phyloP scores from a whole-genome alignment of 2,888 invertebrate genomes.

The Amiota mariae region DNA sequence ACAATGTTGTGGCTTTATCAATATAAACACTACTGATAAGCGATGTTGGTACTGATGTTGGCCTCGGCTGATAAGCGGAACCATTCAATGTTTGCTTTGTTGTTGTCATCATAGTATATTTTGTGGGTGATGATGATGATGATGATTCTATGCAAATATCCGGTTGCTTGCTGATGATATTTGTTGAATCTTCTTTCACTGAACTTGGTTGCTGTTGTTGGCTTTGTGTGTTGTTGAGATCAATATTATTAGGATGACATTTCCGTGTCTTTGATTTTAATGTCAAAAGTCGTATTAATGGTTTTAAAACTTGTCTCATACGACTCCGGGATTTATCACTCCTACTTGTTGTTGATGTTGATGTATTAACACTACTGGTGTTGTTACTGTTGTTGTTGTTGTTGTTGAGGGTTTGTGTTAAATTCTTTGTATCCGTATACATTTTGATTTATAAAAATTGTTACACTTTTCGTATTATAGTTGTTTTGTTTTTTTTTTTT shows the following conservation, averaged over 20 bases:
- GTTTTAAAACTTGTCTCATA: conserved; percentile 68
- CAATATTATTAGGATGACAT: conserved; percentile 59
- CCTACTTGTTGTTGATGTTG: conserved; percentile 32
- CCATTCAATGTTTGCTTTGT: background rate
- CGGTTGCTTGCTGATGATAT: conserved; percentile 18
- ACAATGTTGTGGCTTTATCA: conserved; percentile 58
- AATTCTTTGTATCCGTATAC: conserved; percentile 71
- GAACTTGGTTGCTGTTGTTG: conserved; percentile 25
- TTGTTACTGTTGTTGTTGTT: conserved; percentile 39
- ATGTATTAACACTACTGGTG: conserved; percentile 40
- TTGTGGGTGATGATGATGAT: background rate
- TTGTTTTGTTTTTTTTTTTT: too few species aligned
- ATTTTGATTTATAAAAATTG: conserved; percentile 47
- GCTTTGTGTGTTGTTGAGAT: conserved; percentile 56
- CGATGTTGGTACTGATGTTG: conserved; percentile 47
- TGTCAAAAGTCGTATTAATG: conserved; percentile 63
- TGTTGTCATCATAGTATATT: conserved; percentile 13
- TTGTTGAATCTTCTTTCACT: conserved; percentile 46
- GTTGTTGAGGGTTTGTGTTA: conserved; percentile 45
- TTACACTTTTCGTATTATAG: too few species aligned
- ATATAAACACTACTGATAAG: conserved; percentile 68
- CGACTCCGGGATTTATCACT: conserved; percentile 49
- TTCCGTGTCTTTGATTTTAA: conserved; percentile 46
- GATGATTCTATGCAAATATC: conserved; percentile 9
- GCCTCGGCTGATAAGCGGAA: conserved; percentile 31